Evolutionary conservation across 2,113 vertebrate genomes (phyloP).

Genomic region (Brachypteracias leptosomus): DNA sequence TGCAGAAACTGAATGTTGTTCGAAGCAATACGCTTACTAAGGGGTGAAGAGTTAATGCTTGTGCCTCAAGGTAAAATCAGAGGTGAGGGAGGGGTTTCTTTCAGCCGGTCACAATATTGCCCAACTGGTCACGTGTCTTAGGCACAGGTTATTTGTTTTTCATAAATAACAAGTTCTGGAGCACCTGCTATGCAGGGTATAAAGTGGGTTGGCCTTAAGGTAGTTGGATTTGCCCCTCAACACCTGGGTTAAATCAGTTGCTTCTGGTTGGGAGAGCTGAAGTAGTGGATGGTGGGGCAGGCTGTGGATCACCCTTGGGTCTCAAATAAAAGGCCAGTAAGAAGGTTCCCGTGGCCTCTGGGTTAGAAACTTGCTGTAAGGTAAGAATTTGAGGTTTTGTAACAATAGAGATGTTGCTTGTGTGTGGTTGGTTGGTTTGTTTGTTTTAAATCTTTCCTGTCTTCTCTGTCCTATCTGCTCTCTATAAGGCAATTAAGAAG

Average conservation of each 20-base stretch:
- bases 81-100: background rate
- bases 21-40: background rate
- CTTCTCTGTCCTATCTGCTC: background rate
- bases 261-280: background rate
- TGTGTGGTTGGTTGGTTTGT: background rate
- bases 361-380: background rate
- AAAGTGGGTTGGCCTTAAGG: background rate
- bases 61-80: background rate
- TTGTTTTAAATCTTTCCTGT: background rate
- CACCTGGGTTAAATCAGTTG: background rate
- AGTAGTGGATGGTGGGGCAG: background rate
- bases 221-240: background rate
- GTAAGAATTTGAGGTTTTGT: background rate
- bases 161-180: background rate
- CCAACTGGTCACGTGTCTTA: background rate
- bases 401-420: background rate
- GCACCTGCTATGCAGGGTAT: background rate
- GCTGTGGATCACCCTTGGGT: rapidly evolving
- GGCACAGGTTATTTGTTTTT: background rate
- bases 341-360: rapidly evolving
- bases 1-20: background rate
- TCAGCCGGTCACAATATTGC: background rate
- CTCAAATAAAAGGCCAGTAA: background rate
- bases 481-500: background rate
- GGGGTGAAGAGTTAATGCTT: background rate